phyloP scores from a whole-genome alignment of 1,140 invertebrate species.

The Psilanteris sp. region DNA sequence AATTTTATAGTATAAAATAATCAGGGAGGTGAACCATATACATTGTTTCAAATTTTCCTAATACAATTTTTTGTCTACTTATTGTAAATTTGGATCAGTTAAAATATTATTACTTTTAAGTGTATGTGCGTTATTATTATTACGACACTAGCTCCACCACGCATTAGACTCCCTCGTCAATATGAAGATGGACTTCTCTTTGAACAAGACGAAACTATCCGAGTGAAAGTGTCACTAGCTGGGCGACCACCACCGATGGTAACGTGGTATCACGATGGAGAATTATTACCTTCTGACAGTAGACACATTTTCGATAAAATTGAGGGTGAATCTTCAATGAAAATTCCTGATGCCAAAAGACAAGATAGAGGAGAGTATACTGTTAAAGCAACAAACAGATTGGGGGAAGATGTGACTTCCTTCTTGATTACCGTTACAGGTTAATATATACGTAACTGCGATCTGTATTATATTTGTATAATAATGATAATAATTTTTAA shows the following conservation, averaged over 20 bases:
- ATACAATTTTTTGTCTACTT: too few species aligned
- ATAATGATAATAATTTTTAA: too few species aligned
- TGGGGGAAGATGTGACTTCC: slow-evolving; percentile 89
- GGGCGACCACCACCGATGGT: slow-evolving; percentile 91
- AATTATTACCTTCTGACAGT: slow-evolving; percentile 82
- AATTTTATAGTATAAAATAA: too few species aligned
- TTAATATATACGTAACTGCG: too few species aligned
- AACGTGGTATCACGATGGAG: slow-evolving; percentile 93
- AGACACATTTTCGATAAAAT: slow-evolving; percentile 85
- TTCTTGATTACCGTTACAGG: slow-evolving; percentile 93
- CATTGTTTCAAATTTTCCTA: too few species aligned
- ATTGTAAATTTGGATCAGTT: too few species aligned
- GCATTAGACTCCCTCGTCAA: slow-evolving; percentile 87
- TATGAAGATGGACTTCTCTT: slow-evolving; percentile 94
- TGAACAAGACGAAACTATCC: slow-evolving; percentile 92
- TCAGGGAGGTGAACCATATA: too few species aligned
- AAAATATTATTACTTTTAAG: too few species aligned
- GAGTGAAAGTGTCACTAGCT: slow-evolving; percentile 92
- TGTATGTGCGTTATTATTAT: too few species aligned
- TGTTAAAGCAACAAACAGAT: slow-evolving; percentile 87
- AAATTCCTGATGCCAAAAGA: slow-evolving; percentile 86
- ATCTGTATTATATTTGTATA: too few species aligned
- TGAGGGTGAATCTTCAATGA: slow-evolving; percentile 86
- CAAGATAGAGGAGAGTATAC: slow-evolving; percentile 92
- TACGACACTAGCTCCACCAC: slow-evolving; percentile 84